These are phyloP conservation scores for Mormyrus iriodes DNA, from an alignment of 2,113 vertebrate genomes.

Conservation along the genomic window DNA sequence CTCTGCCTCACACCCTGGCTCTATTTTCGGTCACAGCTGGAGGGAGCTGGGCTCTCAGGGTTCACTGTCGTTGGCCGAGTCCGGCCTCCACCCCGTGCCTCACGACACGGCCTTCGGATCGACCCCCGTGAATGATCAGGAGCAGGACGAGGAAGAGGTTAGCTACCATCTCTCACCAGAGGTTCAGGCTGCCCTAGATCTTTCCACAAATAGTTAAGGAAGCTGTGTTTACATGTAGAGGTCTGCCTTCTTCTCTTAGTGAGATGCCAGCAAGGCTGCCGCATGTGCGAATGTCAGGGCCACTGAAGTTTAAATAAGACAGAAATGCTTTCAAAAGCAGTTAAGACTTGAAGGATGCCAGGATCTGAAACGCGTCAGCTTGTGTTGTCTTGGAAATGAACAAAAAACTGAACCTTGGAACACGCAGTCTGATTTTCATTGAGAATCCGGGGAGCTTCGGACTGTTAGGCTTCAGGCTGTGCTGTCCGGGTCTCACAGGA, in stretches of 20 bases:
- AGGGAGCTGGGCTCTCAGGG: slow-evolving; percentile 38
- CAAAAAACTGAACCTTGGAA: not conserved
- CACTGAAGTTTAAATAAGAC: not conserved
- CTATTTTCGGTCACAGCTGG: slow-evolving; percentile 35
- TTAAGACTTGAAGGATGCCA: not conserved
- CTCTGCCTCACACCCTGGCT: not conserved
- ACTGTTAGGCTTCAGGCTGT: not conserved
- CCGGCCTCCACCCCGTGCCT: not conserved
- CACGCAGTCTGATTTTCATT: not conserved
- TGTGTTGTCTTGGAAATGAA: not conserved
- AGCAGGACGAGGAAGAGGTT: slow-evolving; percentile 19
- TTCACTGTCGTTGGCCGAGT: not conserved
- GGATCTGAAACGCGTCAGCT: not conserved
- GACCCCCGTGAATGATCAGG: not conserved
- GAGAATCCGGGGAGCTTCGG: not conserved
- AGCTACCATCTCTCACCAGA: not conserved
- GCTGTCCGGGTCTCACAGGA: slow-evolving; percentile 21
- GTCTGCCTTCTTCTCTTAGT: not conserved
- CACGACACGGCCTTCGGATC: not conserved
- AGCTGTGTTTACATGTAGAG: not conserved
- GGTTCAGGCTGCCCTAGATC: not conserved
- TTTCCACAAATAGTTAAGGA: not conserved
- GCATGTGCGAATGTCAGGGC: not conserved
- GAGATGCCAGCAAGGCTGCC: not conserved
- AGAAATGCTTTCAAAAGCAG: not conserved